Percentiles rank a stretch among this genome's conserved stretches.
Conservation (phyloP, 2,888 invertebrate genomes). For the Philereme vetulata region DNA sequence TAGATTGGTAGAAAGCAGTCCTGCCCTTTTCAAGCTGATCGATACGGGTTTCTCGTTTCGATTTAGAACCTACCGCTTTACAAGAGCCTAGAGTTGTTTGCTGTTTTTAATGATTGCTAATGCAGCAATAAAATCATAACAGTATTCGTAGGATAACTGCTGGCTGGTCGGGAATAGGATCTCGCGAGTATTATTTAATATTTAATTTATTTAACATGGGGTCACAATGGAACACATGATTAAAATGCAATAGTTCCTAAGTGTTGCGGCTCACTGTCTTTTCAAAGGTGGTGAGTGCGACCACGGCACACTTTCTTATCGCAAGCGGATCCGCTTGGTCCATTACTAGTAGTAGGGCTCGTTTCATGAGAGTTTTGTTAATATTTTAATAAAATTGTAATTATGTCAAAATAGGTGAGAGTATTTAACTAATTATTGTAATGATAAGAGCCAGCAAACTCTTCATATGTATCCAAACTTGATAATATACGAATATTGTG, state of each 20-base stretch:
- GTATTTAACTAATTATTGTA: too few relatives aligned
- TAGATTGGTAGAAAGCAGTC: constrained; percentile 23
- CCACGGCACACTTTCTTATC: constrained; percentile 74
- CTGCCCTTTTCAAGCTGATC: constrained; percentile 21
- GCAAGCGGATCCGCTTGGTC: constrained; percentile 65
- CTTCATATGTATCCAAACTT: too few relatives aligned
- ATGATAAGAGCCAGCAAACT: too few relatives aligned
- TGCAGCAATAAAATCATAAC: constrained; percentile 44
- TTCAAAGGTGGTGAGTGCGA: constrained; percentile 52
- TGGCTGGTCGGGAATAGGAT: constrained; percentile 42
- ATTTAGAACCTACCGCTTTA: constrained; percentile 18
- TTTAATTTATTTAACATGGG: constrained; percentile 31
- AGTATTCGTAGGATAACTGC: constrained; percentile 40
- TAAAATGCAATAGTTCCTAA: constrained; percentile 48
- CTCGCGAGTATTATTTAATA: constrained; percentile 40
- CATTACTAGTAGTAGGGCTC: constrained; percentile 61
- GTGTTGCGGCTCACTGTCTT: constrained; percentile 54
- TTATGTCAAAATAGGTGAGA: too few relatives aligned
- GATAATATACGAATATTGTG: too few relatives aligned
- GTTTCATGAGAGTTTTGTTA: constrained; percentile 58
- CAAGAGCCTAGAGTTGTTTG: constrained; percentile 16
- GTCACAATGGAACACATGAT: constrained; percentile 53
- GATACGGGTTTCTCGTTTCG: constrained; percentile 19
- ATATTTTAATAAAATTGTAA: too few relatives aligned
- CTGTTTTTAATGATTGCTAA: constrained; percentile 32